phyloP scores from a whole-genome alignment of 2,797 vertebrate species.

The Xenops minutus region DNA sequence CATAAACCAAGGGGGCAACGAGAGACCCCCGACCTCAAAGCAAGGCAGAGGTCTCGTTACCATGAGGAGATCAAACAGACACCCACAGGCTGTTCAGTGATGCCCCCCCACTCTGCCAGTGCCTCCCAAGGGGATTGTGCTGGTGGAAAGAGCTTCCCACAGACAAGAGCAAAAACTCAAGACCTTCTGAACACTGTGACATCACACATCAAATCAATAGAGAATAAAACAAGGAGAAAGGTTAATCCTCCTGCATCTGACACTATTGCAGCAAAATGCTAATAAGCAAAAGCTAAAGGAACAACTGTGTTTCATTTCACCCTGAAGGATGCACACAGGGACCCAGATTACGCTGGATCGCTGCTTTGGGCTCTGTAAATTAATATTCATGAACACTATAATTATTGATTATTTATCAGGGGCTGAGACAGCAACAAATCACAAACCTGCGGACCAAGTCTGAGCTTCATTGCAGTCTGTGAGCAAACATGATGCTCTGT shows the following conservation, averaged over 20 bases:
- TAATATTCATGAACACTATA: background rate
- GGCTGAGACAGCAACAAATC: background rate
- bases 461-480: background rate
- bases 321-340: background rate
- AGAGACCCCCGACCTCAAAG: background rate
- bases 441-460: background rate
- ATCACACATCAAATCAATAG: background rate
- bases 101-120: rapidly evolving
- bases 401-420: background rate
- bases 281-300: background rate
- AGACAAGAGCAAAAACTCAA: background rate
- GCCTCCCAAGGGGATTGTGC: background rate
- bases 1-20: background rate
- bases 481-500: background rate
- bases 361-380: background rate
- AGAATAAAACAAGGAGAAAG: background rate
- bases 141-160: background rate
- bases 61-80: background rate
- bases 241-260: background rate
- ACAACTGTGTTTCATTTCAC: background rate
- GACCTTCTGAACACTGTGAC: background rate
- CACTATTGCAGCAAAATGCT: background rate
- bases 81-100: background rate
- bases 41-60: no score
- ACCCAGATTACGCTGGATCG: background rate